Base-by-base conservation (phyloP, 2,797 vertebrate genomes). In the Lepilemur ruficaudatus region DNA sequence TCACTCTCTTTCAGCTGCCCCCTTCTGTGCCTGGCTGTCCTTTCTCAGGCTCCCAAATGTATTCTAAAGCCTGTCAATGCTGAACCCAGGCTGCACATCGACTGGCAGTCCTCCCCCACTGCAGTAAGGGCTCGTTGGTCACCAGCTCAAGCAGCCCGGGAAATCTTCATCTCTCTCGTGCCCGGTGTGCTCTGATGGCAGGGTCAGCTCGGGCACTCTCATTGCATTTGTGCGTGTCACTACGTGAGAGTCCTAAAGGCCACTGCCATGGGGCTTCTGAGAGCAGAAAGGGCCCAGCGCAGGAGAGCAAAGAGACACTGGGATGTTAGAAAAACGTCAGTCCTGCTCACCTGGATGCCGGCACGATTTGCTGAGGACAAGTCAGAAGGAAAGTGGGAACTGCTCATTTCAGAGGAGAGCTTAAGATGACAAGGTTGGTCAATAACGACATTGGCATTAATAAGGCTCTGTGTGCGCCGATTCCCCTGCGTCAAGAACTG, bases 151-250 rank as follows among this genome's bases (percentile, higher is more conserved):
- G 23, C 9, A 17, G 18, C 43, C 12, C 7, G 46, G 55, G 75
- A 93, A 95, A 86, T 57, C 79, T 30, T 94, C 90, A 73, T 14
- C 30, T 32, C 7, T 95, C 69, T 41, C 30, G 12, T 32, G 25
- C 13, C 22, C 32, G 18, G 52, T 50, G 23, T 75, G 63, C 4
- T 79, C 72, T 93, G 79, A 93, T 4, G 78, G 15, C 14, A 20
- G 63, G 43, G 41, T 91, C 63, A 7, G 41, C 46, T 73, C 67
- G 32, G 17, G 55, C 7, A 67, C 1, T 50, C 1, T 10, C 32
- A 15, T 38, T 17, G 35, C 93, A 65, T 94, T 91, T 93, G 57
- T 38, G 1, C 46, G 46, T 93, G 50, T 69, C 93, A 76, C 92
- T 89, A 84, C 3, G 32, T 4, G 28, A n/a, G 22, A 94, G 2